Percentiles rank a stretch among this genome's conserved stretches.
phyloP scores from a whole-genome alignment of 2,113 vertebrate species.

The Atherinomorus stipes region DNA sequence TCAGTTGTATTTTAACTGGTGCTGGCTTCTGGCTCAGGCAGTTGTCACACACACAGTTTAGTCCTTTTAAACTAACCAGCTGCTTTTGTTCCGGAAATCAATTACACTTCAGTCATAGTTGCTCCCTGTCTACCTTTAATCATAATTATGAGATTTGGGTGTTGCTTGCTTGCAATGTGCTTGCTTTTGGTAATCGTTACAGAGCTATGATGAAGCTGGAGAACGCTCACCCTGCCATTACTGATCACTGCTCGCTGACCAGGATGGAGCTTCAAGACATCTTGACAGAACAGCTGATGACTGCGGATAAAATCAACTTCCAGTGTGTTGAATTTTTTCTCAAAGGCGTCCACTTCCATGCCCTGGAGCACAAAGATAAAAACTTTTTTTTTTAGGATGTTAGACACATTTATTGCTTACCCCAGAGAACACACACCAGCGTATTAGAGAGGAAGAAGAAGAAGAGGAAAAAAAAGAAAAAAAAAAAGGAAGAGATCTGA shows the following conservation, averaged over 20 bases:
- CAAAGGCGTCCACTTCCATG: slow-evolving; percentile 90
- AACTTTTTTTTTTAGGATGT: slow-evolving; percentile 39
- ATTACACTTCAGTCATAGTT: no score
- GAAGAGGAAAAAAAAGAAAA: slow-evolving; percentile 51
- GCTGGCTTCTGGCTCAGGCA: neutral
- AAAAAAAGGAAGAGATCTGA: slow-evolving; percentile 62
- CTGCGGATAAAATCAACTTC: slow-evolving; percentile 89
- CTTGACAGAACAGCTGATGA: slow-evolving; percentile 91
- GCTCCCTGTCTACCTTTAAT: no score
- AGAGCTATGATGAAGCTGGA: neutral
- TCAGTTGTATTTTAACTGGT: neutral
- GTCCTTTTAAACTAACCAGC: neutral
- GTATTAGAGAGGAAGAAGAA: slow-evolving; percentile 41
- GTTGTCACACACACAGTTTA: slow-evolving; percentile 2
- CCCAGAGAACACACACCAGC: slow-evolving; percentile 40
- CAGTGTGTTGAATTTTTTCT: slow-evolving; percentile 95
- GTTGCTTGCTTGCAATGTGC: no score
- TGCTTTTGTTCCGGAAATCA: slow-evolving; percentile 1
- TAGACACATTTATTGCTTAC: slow-evolving; percentile 25
- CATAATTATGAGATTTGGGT: no score
- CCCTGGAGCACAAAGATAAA: slow-evolving; percentile 81
- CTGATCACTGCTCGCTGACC: slow-evolving; percentile 89
- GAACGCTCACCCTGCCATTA: slow-evolving; percentile 93
- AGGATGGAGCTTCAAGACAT: slow-evolving; percentile 89
- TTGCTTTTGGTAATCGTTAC: neutral